Evolutionary conservation across 1,140 invertebrate species (phyloP), one percentile per base, ranked within the genome.

Genomic region (Drosophila pandora): DNA sequence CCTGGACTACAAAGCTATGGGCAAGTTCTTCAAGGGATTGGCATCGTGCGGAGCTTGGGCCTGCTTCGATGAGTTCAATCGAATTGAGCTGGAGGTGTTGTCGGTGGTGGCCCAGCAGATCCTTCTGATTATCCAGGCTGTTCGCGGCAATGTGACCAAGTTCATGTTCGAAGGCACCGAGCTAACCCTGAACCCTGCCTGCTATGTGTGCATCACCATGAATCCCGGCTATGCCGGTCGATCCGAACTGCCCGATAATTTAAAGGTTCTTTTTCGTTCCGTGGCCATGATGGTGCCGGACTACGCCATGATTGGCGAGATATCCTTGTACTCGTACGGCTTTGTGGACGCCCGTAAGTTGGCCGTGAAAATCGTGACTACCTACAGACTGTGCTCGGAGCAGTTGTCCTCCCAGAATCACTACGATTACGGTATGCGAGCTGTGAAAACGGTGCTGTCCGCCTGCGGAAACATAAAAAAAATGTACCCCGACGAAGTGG

Each of bases 251-350:
- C 97, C 97, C 0, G 97, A 98, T 81, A 98, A 98, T 91, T 92
- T 98, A 6, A 98, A 98, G 90, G 96, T 97, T 0, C 92, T 98
- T 2, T 98, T 98, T 90, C 94, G 97, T 34, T 97, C 97, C 1
- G 97, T 99, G 4, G 96, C 97, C 0, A 98, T 98, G 97, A 98
- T 98, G 97, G 97, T 98, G 10, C 97, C 97, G 0, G 96, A 98
- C 91, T 98, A 98, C 90, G 95, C 96, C 0, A 94, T 98, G 92
- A 98, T 98, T 81, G 96, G 95, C 0, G 97, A 98, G 92, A 98
- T 98, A 54, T 97, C 95, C 0, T 92, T 98, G 0, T 98, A 98
- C 80, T 98, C 97, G 0, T 97, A 95, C 71, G 97, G 97, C 2
- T 99, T 98, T 92, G 94, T 94, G 6, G 94, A 96, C 69, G 97